phyloP scores from a whole-genome alignment of 2,113 vertebrate genomes.

The Pseudopipra pipra region DNA sequence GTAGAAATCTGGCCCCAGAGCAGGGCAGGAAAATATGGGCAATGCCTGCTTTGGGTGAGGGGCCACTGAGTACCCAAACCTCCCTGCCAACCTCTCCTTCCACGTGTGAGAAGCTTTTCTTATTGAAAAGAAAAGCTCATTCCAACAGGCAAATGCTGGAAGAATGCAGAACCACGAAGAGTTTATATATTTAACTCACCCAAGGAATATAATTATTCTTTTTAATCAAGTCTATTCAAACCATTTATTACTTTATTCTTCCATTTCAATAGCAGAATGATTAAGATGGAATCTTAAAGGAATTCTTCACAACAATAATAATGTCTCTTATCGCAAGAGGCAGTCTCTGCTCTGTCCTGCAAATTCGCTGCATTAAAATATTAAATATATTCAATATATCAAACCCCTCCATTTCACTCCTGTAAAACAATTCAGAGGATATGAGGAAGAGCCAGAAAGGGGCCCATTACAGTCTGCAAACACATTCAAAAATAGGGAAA shows the following conservation, averaged over 20 bases:
- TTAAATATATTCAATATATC: constrained; percentile 61
- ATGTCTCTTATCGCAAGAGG: constrained; percentile 64
- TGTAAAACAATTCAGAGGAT: constrained; percentile 46
- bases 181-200: constrained; percentile 68
- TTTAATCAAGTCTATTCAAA: constrained; percentile 76
- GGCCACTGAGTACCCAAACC: background rate
- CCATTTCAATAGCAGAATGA: constrained; percentile 71
- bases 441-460: constrained; percentile 26
- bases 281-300: constrained; percentile 76
- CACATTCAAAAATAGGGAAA: constrained; percentile 12
- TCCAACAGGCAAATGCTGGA: constrained; percentile 10
- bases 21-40: background rate
- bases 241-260: constrained; percentile 75
- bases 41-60: background rate
- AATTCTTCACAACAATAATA: constrained; percentile 73
- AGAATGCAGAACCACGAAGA: constrained; percentile 55
- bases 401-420: constrained; percentile 49
- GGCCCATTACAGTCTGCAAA: constrained; percentile 35
- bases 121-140: background rate
- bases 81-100: background rate
- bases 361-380: constrained; percentile 64
- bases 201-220: constrained; percentile 72
- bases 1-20: background rate
- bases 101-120: background rate
- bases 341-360: constrained; percentile 67